Evolutionary conservation across 2,888 invertebrate genomes (phyloP), one percentile per base, ranked within the genome.

Genomic region (Dasypogon diadema): DNA sequence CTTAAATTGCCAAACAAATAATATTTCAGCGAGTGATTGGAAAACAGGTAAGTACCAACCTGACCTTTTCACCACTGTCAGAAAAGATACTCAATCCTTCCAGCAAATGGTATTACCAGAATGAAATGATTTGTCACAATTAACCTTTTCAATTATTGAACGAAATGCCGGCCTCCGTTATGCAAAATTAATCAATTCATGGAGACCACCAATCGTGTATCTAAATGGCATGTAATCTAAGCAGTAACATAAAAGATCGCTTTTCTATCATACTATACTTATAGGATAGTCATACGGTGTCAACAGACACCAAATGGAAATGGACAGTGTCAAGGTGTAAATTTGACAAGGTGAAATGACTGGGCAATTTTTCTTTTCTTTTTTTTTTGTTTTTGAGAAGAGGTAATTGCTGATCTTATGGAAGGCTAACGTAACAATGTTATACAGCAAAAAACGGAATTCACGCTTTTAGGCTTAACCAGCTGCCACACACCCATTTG

Each of bases 331-430:
- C 70, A 70, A 70, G 70, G 70, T 70, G 70, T 54, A 30, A 70
- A 70, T 70, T 70, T 30, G 70, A 70, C 70, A 70, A 70, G 70
- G 70, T 70, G n/a, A 70, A n/a, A 54, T 70, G 70, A 70, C 34
- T 30, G 16, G 24, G 70, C 34, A 24, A 8, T 18, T 54, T 70
- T 34, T 54, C 5, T 21, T 16, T 48, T n/a, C 14, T 30, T 5
- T 30, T 30, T 3, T 30, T 30, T 30, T 1, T 30, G 0, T 30
- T 30, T 30, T 30, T 30, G n/a, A 30, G 30, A 30, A 30, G 30
- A 3, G 30, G 30, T 30, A 30, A 30, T 30, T 30, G 30, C 30
- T 30, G 30, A 30, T 2, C 1, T 42, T 12, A 42, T 12, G 42
- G n/a, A 42, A 42, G 42, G 42, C 42, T 42, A n/a, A 30, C 2